phyloP scores from a whole-genome alignment of 2,797 vertebrate genomes.

The Furcifer pardalis region DNA sequence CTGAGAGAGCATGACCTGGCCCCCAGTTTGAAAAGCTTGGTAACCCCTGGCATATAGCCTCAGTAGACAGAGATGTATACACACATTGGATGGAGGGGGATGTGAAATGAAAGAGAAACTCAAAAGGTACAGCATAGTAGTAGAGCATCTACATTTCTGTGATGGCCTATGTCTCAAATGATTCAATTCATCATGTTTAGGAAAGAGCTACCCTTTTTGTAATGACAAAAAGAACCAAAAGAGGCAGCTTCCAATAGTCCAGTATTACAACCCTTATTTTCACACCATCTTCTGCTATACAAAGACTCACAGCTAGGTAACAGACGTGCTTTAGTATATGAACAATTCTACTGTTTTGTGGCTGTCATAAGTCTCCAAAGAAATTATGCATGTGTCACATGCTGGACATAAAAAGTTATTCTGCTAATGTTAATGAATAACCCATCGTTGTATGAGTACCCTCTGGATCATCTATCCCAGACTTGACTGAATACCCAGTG shows the following conservation, averaged over 20 bases:
- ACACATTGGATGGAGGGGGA: no score
- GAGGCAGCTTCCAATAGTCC: background rate
- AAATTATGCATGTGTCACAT: constrained; percentile 77
- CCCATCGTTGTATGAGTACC: constrained; percentile 80
- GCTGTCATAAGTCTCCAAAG: constrained; percentile 81
- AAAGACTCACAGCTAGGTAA: constrained; percentile 69
- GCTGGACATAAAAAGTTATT: constrained; percentile 76
- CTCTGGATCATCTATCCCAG: constrained; percentile 81
- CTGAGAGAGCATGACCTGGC: no score
- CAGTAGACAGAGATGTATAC: no score
- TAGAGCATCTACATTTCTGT: no score
- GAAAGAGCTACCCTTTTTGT: background rate
- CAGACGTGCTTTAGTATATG: constrained; percentile 76
- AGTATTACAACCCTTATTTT: background rate
- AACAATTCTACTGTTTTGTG: constrained; percentile 75
- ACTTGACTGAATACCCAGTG: constrained; percentile 84
- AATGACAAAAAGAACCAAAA: background rate
- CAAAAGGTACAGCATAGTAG: no score
- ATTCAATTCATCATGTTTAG: background rate
- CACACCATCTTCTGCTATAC: constrained; percentile 5
- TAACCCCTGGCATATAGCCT: no score
- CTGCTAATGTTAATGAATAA: constrained; percentile 77
- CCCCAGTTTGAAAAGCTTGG: no score
- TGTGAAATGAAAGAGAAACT: no score
- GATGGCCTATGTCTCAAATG: background rate